A percentile compares a stretch with the other conserved stretches of the same genome.
Conservation (phyloP, 2,113 vertebrate genomes). For the Sinocyclocheilus rhinocerous region DNA sequence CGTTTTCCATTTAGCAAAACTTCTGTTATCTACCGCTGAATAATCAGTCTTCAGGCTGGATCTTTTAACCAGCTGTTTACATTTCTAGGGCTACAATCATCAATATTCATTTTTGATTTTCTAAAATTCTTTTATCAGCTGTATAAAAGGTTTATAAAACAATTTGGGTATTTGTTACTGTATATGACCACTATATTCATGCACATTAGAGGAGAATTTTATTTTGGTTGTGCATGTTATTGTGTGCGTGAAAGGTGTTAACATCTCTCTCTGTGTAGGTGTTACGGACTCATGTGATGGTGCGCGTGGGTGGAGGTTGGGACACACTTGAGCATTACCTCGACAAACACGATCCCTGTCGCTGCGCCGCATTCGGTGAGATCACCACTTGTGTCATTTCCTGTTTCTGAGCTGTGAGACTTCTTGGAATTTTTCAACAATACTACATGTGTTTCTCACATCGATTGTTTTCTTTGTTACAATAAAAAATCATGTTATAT, state of each 20-base stretch:
- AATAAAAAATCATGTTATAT: too few relatives aligned
- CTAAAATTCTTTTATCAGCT: neutral
- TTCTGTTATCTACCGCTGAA: neutral
- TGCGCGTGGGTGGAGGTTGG: conserved; percentile 95
- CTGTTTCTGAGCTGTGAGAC: conserved; percentile 25
- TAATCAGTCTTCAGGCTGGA: neutral
- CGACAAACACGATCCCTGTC: conserved; percentile 97
- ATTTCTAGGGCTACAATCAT: neutral
- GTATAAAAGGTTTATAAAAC: neutral
- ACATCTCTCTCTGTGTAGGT: conserved; percentile 75
- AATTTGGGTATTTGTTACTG: too few relatives aligned
- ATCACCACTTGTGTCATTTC: conserved; percentile 56
- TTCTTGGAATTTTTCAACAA: neutral
- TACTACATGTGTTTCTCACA: neutral
- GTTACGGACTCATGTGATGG: conserved; percentile 96
- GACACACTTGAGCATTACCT: conserved; percentile 97
- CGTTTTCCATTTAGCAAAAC: neutral
- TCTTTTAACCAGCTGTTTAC: neutral
- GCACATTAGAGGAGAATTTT: too few relatives aligned
- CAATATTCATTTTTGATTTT: neutral
- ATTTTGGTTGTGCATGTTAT: too few relatives aligned
- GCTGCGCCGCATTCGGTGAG: conserved; percentile 87
- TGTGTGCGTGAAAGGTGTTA: neutral
- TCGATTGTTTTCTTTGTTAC: neutral
- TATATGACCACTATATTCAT: too few relatives aligned